phyloP scores from a whole-genome alignment of 2,113 vertebrate species.

The Oryzias melastigma region DNA sequence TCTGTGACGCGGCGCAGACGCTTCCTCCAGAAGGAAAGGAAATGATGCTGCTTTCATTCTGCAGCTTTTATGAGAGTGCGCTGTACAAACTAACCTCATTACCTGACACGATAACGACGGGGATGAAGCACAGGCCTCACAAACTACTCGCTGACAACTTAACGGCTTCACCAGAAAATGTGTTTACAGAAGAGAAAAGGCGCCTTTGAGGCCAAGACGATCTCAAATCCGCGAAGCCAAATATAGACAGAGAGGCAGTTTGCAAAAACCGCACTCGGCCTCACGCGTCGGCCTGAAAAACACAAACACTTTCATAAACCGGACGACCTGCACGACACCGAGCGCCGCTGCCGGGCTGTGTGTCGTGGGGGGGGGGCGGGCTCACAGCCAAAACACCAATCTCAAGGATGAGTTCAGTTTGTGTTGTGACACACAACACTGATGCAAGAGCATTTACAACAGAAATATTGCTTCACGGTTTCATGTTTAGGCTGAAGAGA shows the following conservation, averaged over 20 bases:
- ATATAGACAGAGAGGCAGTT: constrained; percentile 32
- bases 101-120: constrained; percentile 18
- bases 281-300: constrained; percentile 15
- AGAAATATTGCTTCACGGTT: constrained; percentile 16
- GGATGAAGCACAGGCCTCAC: constrained; percentile 1
- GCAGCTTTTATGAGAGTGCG: constrained; percentile 27
- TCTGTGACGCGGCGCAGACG: too few species aligned
- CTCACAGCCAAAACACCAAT: constrained; percentile 41
- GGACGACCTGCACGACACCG: constrained; percentile 47
- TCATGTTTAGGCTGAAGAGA: constrained; percentile 15
- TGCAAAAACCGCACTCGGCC: neutral
- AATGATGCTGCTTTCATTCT: neutral
- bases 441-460: constrained; percentile 5
- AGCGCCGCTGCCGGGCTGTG: constrained; percentile 34
- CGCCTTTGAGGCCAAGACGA: neutral
- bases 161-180: neutral
- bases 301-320: constrained; percentile 24
- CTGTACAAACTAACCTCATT: constrained; percentile 8
- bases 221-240: constrained; percentile 1
- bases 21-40: neutral
- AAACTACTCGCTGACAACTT: neutral
- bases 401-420: constrained; percentile 34
- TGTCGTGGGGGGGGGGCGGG: neutral
- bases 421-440: constrained; percentile 36
- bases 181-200: constrained; percentile 14